Percentiles rank a stretch among this genome's conserved stretches.
phyloP scores from a whole-genome alignment of 2,797 vertebrate species.

The Lacerta viridis region DNA sequence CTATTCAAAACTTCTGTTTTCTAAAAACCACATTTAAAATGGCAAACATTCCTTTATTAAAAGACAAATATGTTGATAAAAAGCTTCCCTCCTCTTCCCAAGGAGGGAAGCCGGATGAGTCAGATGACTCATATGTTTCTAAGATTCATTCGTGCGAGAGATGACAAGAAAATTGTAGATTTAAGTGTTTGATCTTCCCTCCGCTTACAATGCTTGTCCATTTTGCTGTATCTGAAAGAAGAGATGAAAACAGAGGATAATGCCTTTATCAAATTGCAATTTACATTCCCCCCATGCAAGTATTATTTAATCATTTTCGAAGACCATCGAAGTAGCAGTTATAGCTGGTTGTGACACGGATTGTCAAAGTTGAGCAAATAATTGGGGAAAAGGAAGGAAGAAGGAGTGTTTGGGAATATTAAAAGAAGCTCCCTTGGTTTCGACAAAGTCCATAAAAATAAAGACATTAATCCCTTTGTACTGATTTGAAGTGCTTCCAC shows the following conservation, averaged over 20 bases:
- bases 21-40: not conserved
- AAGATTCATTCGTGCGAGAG: not conserved
- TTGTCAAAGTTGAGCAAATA: rapidly evolving
- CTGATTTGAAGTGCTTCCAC: conserved; percentile 19
- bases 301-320: conserved; percentile 20
- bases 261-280: not conserved
- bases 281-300: not conserved
- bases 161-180: not conserved
- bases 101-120: not conserved
- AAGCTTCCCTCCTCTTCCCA: not conserved
- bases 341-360: not conserved
- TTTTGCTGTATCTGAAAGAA: not conserved
- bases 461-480: conserved; percentile 14
- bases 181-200: not conserved
- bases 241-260: not conserved
- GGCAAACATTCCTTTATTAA: not conserved
- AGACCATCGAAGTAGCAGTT: not conserved
- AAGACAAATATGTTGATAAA: not conserved
- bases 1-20: not conserved
- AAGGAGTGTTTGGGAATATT: not conserved
- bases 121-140: not conserved
- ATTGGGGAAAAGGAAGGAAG: not conserved
- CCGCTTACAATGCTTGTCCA: not conserved
- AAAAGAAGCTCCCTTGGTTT: not conserved
- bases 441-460: conserved; percentile 11